Evolutionary conservation across 2,888 invertebrate genomes (phyloP), one percentile per base, ranked within the genome.

Genomic region (Macrophya annulata): DNA sequence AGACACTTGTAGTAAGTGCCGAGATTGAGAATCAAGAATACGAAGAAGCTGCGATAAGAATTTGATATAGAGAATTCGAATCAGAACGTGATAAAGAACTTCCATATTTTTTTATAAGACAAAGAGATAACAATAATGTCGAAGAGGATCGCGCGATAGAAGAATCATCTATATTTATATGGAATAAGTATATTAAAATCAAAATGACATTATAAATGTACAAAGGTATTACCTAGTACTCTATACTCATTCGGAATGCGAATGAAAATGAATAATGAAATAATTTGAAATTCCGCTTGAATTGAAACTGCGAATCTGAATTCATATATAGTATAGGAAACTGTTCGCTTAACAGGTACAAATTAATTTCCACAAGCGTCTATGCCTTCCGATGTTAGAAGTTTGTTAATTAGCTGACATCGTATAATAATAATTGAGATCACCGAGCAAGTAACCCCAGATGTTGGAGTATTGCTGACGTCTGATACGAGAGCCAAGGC

Each of bases 341-440:
- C 45, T 43, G 21, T 43, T 15, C 9, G 21, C 21, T 15, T 15
- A 15, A 21, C 21, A 21, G 15, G 45, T 45, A 9, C 8, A 9
- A 51, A 55, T 37, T 37, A 51, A 31, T 55, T 55, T 43, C 10
- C 45, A 51, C 55, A 31, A 31, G 9, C 17, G 21, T 21, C 45
- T 15, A 72, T 43, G 10, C 25, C 55, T 55, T 37, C 9, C 81
- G 81, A 17, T 43, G 43, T 15, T 81, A 40, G 25, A 43, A 62
- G 37, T 43, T 81, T 40, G 15, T 12, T 62, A 62, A 81, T 45
- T 81, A 62, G 81, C 81, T 55, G 79, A 81, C 43, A 55, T 62
- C 81, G 81, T 25, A 62, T 45, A 21, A 74, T 74, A 43, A 74
- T 81, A 65, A 40, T 65, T n/a, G 43, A 43, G 62, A 81, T 81